Evolutionary conservation across 2,888 invertebrate genomes (phyloP), one percentile per base, ranked within the genome.

Genomic region (Dermolepida albohirtum): DNA sequence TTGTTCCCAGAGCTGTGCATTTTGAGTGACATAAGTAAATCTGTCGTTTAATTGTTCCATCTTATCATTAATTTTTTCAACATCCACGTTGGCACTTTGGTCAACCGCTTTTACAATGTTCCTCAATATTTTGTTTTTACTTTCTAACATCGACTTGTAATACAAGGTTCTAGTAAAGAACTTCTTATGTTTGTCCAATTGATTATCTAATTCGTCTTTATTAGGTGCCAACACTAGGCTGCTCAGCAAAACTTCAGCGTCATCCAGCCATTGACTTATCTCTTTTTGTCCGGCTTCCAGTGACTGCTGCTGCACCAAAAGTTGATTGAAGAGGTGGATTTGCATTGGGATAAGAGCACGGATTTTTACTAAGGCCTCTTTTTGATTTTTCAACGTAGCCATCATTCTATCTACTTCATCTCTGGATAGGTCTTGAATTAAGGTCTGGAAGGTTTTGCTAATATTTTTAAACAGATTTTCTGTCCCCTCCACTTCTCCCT

Each of bases 361-460:
- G 4, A 96, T 91, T 74, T 90, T 88, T 0, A 97, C 95, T 10
- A 97, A 84, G 0, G 93, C 89, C 79, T 96, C 97, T 81, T 96
- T 96, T 80, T 95, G 94, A 76, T 91, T 91, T 78, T 96, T 96
- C 50, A 97, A 84, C 1, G 91, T 91, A 47, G 89, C 88, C 93
- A 97, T 94, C 89, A 96, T 95, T 70, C 89, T 89, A 76, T 95
- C 96, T 0, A 97, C 96, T 77, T 96, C 95, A 57, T 96, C 95
- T 34, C 96, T 89, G 0, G 94, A 92, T 64, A 96, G 86, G 80
- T 97, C 95, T 69, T 94, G 95, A 64, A 97, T 94, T 1, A 97
- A 86, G 8, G 89, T 89, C 84, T 97, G 97, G 85, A 97, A 96
- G 66, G 93, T 93, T 81, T 94, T 94, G 83, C 97, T 97, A 49